A percentile compares a stretch with the other conserved stretches of the same genome.
Conservation (phyloP, 1,140 invertebrate genomes). For the Drosophila kikkawai region DNA sequence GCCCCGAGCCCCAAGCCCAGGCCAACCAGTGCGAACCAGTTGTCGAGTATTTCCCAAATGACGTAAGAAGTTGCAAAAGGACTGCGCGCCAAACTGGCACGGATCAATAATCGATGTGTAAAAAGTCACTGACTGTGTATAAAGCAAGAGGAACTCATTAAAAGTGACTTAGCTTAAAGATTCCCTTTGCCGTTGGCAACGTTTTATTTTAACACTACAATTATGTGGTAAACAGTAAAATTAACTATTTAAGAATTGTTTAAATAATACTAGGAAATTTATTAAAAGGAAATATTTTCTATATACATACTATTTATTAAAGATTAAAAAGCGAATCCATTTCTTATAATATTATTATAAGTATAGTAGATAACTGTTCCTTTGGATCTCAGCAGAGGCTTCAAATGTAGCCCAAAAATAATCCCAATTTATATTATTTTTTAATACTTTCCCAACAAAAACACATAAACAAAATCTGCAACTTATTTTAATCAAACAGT, state of each 20-base stretch:
- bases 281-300: too few relatives aligned
- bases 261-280: too few relatives aligned
- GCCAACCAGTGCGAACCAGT: constrained; percentile 37
- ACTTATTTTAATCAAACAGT: not conserved
- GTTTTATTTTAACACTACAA: not conserved
- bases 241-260: not conserved
- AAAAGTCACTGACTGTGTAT: constrained; percentile 44
- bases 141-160: constrained; percentile 26
- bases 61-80: constrained; percentile 61
- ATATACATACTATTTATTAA: too few relatives aligned
- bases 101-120: constrained; percentile 59
- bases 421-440: not conserved
- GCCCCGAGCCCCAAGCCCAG: not conserved
- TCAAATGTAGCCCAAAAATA: not conserved
- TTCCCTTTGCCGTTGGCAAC: not conserved
- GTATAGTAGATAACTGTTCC: not conserved
- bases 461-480: not conserved
- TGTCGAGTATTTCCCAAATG: constrained; percentile 57
- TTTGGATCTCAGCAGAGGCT: not conserved
- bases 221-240: not conserved
- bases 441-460: not conserved
- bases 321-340: too few relatives aligned
- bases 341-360: too few relatives aligned
- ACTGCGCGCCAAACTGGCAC: constrained; percentile 54
- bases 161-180: constrained; percentile 9